phyloP scores from a whole-genome alignment of 2,888 invertebrate species.

The Smittia aterrima region DNA sequence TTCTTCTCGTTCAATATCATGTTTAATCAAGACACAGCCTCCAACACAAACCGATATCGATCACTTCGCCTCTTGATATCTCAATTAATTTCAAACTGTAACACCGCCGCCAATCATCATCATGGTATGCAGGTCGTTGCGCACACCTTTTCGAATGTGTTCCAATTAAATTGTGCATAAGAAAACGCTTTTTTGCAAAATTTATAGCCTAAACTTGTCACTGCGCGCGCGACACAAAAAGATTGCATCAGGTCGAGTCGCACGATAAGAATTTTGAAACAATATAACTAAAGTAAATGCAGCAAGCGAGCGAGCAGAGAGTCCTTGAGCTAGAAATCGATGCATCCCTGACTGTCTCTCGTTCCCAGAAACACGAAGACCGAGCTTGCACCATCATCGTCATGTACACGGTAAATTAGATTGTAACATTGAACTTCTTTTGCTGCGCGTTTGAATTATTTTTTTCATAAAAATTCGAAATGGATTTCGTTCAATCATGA shows the following conservation, averaged over 20 bases:
- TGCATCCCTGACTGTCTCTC: neutral
- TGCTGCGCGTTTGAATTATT: neutral
- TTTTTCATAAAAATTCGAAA: neutral
- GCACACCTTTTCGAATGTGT: conserved; percentile 7
- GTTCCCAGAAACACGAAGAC: neutral
- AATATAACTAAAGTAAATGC: neutral
- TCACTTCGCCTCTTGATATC: neutral
- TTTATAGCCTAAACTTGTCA: conserved; percentile 8
- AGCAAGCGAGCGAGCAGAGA: neutral
- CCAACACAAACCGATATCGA: too few relatives aligned
- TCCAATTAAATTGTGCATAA: conserved; percentile 7
- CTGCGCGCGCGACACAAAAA: neutral
- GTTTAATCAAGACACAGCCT: neutral
- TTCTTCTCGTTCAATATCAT: neutral
- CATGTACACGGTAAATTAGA: neutral
- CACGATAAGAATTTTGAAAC: neutral
- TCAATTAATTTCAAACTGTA: neutral
- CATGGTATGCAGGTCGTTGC: neutral
- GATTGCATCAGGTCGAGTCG: neutral
- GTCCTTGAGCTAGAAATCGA: neutral
- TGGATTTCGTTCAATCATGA: neutral
- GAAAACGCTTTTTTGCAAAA: neutral
- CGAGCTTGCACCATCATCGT: neutral
- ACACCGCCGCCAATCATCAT: neutral
- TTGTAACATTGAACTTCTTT: conserved; percentile 20